Evolutionary conservation across 2,888 invertebrate species (phyloP), one percentile per base, ranked within the genome.

Genomic region (Drosophila anomalata): DNA sequence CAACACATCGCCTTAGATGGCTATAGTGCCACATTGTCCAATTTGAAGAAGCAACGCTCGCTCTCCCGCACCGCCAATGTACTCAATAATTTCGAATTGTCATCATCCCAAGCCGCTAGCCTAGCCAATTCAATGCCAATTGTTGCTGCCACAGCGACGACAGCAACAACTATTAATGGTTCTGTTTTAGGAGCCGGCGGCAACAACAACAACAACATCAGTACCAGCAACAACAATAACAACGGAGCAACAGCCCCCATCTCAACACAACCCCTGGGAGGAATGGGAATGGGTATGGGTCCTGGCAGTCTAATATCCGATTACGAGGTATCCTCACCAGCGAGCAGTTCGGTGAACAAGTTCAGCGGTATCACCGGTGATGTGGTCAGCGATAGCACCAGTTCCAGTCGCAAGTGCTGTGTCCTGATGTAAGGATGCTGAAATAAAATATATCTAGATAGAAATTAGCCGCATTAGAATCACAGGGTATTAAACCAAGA

Each of bases 21-120:
- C 47, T 75, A 89, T 58, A 90, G 91, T 76, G 91, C 92, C 75
- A 98, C 98, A 54, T 93, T 98, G 83, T 96, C 98, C 57, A 98
- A 98, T 92, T 93, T 98, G 91, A 98, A 98, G 93, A 97, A 97
- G 91, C 97, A 98, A 90, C 94, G 98, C 75, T 95, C 97, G 73
- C 96, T 96, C 88, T 96, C 95, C 83, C 93, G 97, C 83, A 93
- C 92, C 83, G 82, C 88, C 26, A 92, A 92, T 87, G 92, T 91
- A 60, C 86, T 82, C 66, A 82, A 77, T 52, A 82, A 88, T 82
- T 88, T 82, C 29, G 82, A 82, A 59, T 57, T 82, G 20, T 79
- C 82, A 71, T 75, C 79, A 59, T 57, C 68, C 60, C 72, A 71
- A 50, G 39, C 69, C 51, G 41, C 61, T 39, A 72, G 73, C 62